phyloP scores from a whole-genome alignment of 2,888 invertebrate genomes.

The Resseliella maxima region DNA sequence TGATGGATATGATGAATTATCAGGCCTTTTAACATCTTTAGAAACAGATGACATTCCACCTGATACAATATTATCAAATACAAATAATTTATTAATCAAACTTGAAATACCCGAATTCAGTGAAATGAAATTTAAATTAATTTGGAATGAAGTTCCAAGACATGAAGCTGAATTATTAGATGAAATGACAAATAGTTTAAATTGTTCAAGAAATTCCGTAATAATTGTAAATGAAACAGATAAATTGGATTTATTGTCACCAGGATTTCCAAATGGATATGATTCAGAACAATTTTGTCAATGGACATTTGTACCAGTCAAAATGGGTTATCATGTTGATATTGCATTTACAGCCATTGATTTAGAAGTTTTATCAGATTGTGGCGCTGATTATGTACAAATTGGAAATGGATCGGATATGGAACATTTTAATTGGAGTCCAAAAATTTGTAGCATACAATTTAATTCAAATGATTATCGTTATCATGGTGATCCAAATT shows the following conservation, averaged over 20 bases:
- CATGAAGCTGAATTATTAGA: conserved; percentile 60
- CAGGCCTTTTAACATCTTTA: conserved; percentile 60
- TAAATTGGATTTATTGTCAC: conserved; percentile 71
- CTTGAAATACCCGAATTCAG: conserved; percentile 61
- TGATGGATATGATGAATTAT: conserved; percentile 78
- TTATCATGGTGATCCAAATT: conserved; percentile 68
- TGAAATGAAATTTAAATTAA: conserved; percentile 69
- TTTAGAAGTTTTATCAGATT: conserved; percentile 72
- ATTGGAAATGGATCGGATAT: conserved; percentile 71
- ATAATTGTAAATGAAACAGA: conserved; percentile 61
- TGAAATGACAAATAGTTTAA: conserved; percentile 60
- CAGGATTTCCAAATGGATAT: conserved; percentile 82
- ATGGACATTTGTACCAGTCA: conserved; percentile 76
- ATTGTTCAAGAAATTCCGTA: conserved; percentile 61
- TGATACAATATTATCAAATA: conserved; percentile 71
- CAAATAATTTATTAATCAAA: conserved; percentile 74
- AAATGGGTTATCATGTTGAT: conserved; percentile 72
- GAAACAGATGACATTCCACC: conserved; percentile 64
- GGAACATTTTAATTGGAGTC: conserved; percentile 70
- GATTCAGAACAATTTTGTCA: conserved; percentile 73
- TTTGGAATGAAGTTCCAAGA: conserved; percentile 68
- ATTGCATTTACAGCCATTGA: conserved; percentile 72
- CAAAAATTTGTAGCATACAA: conserved; percentile 70
- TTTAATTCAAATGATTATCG: conserved; percentile 64
- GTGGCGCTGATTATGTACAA: conserved; percentile 73